Conservation (phyloP, 2,888 invertebrate species). For the Amblyteles armatorius region DNA sequence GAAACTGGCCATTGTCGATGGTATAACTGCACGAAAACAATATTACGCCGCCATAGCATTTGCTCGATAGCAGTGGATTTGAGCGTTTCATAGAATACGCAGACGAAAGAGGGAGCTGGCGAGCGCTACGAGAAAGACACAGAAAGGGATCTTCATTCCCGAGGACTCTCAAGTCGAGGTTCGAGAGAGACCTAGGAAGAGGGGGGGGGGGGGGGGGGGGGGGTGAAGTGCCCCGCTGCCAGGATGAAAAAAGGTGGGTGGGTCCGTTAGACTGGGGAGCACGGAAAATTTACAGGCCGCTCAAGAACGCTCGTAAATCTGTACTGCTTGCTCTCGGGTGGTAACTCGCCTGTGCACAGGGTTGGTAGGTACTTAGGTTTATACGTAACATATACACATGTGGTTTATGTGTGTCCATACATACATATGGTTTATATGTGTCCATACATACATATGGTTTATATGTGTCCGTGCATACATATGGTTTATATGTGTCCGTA, state of each 20-base stretch:
- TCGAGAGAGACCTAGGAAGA: constrained; percentile 8
- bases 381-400: neutral
- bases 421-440: no score
- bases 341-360: constrained; percentile 65
- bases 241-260: constrained; percentile 46
- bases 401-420: no score
- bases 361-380: neutral
- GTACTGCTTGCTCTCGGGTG: constrained; percentile 60
- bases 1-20: constrained; percentile 63
- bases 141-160: constrained; percentile 7
- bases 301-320: constrained; percentile 76
- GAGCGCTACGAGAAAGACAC: neutral
- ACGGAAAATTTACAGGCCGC: constrained; percentile 75
- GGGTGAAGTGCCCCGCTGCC: constrained; percentile 17
- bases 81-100: constrained; percentile 49
- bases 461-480: no score
- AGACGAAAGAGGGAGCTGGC: neutral
- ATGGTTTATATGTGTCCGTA: neutral
- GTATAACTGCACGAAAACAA: constrained; percentile 63
- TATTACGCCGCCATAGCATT: constrained; percentile 55
- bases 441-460: no score
- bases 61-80: constrained; percentile 39
- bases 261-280: constrained; percentile 71
- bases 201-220: constrained; percentile 38
- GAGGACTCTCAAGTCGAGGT: neutral